Conservation (phyloP, 2,797 vertebrate genomes). For the Acanthiza pusilla region DNA sequence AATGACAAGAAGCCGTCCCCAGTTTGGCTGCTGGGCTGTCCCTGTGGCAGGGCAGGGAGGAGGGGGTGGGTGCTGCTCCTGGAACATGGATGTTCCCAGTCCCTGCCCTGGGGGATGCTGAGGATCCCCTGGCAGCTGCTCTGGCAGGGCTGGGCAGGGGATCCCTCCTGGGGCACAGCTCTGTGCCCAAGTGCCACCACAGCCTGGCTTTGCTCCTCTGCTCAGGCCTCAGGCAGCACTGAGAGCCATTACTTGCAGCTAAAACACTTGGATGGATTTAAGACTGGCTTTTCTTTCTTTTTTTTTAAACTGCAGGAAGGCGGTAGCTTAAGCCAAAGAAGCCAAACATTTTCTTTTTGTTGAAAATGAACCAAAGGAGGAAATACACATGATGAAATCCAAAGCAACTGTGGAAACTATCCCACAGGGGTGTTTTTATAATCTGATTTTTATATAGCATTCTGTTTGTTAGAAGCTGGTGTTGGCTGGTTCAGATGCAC, state of each 20-base stretch:
- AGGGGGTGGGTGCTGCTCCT: background rate
- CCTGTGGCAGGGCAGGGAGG: background rate
- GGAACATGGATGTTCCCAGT: background rate
- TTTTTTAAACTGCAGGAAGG: background rate
- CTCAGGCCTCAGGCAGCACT: background rate
- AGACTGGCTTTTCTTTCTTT: background rate
- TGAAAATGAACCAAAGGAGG: background rate
- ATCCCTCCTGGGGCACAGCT: background rate
- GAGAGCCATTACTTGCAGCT: background rate
- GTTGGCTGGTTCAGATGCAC: background rate
- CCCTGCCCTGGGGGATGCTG: background rate
- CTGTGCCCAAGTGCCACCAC: background rate
- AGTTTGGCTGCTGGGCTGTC: background rate
- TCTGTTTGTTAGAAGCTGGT: background rate
- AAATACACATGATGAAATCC: background rate
- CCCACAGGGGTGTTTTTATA: background rate
- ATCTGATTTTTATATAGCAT: background rate
- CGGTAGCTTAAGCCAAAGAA: background rate
- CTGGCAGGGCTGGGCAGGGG: background rate
- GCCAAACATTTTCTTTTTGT: background rate
- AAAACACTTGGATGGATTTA: background rate
- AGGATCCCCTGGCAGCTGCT: background rate
- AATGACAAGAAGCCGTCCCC: background rate
- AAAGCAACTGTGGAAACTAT: background rate
- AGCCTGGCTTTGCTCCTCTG: background rate